Base-by-base conservation (phyloP, 2,888 invertebrate genomes). In the Cerastoderma edule region DNA sequence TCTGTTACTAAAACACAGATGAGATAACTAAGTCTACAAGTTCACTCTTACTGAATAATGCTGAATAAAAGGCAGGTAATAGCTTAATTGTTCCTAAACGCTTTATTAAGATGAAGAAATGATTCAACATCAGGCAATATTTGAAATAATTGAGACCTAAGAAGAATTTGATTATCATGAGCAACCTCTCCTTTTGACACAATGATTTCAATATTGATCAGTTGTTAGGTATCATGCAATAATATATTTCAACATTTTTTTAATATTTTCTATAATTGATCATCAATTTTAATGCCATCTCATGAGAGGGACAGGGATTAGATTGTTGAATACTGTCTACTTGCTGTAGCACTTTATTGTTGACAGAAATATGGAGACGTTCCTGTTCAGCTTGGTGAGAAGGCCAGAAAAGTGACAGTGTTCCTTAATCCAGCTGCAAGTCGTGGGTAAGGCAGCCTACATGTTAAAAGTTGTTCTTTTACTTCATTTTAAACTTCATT, bases 351-450 rank as follows among this genome's bases (percentile, higher is more conserved):
- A 28, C n/a, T 57, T 19, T 2, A 35, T 60, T 10, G n/a, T 70
- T 78, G 72, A 56, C 82, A 94, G 35, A 93, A 93, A 87, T 96
- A 95, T 93, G 97, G 97, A 1, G 95, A 96, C 80, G 90, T 94
- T 73, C 92, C 95, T 2, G 94, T 96, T 60, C 93, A 95, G 0
- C 92, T 94, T 75, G 94, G 95, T 0, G 92, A 94, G 30, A 95
- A 95, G 83, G 96, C 96, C 0, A 95, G 96, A 78, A 95, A 95
- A 81, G 94, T 98, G 0, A 96, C 97, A 0, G 96, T 99, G 0
- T 96, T 98, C 87, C 93, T 98, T 67, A 98, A 98, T 94, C 98
- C 98, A 27, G 96, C 96, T 28, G 97, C 98, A 0, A 96, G 96
- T 87, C 96, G 96, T 91, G 95, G 96, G 94, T 95, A 89, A 90